These are phyloP conservation scores for Actias luna DNA, from an alignment of 2,888 invertebrate species.

Conservation along the genomic window DNA sequence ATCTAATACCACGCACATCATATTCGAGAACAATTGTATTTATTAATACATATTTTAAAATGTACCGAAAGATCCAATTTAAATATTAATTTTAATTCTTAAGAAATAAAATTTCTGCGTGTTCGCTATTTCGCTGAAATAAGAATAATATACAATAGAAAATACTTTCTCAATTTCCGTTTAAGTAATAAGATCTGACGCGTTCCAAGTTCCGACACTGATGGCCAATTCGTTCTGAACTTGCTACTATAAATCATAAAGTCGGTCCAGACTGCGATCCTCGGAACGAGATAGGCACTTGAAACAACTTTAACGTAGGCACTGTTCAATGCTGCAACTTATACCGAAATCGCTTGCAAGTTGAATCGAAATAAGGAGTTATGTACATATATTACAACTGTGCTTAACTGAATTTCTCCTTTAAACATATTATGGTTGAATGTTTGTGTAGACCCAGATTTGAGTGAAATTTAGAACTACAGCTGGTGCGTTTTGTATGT, in stretches of 20 bases:
- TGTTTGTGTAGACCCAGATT: not conserved
- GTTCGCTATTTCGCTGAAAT: not conserved
- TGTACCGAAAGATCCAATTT: too few relatives aligned
- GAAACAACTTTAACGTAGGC: constrained; percentile 46
- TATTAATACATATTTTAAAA: too few relatives aligned
- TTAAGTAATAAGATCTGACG: constrained; percentile 31
- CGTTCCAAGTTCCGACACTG: constrained; percentile 19
- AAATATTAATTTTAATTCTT: not conserved
- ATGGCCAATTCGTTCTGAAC: constrained; percentile 41
- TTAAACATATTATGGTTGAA: not conserved
- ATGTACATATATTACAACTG: constrained; percentile 1
- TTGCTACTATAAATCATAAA: constrained; percentile 55
- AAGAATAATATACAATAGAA: not conserved
- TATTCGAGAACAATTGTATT: too few relatives aligned
- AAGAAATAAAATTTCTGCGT: too few relatives aligned
- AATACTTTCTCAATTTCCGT: constrained; percentile 19
- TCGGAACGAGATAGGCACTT: constrained; percentile 46
- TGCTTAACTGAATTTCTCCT: not conserved
- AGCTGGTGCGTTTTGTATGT: not conserved
- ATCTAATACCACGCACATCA: too few relatives aligned
- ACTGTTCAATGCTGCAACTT: constrained; percentile 45
- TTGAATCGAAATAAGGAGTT: constrained; percentile 23
- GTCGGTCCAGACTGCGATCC: constrained; percentile 39
- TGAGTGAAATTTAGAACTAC: not conserved
- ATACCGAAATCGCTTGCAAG: constrained; percentile 44